Evolutionary conservation across 2,888 invertebrate species (phyloP), one percentile per base, ranked within the genome.

Genomic region (Drosophila yooni): DNA sequence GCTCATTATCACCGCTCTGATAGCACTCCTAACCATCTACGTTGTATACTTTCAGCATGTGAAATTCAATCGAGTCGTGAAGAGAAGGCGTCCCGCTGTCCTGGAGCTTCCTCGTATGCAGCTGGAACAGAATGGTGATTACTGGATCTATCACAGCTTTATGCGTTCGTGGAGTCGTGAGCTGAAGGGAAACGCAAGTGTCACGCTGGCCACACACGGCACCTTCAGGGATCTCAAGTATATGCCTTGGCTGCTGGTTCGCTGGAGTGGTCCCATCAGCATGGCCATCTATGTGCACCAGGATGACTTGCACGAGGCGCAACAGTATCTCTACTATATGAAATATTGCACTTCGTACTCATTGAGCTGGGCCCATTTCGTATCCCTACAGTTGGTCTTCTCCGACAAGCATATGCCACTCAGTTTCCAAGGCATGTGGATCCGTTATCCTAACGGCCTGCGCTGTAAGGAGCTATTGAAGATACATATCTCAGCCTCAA

Each of bases 101-200:
- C 43, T 71, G 0, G 11, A 54, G 0, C 34, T 33, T 2, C 34
- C 70, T 5, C 38, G 5, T 0, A 68, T 82, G 56, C 53, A 63
- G 34, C 29, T 82, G 15, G 67, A 74, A 36, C 82, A 82, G 50
- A 79, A 73, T 65, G 80, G 80, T 2, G 57, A 78, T 2, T 82
- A 71, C 31, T 82, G 82, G 80, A 70, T 82, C 33, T 63, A 50
- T n/a, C 60, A 78, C 40, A 48, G 74, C 25, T 82, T 71, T 27
- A 59, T 82, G 8, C 33, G 29, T 1, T 58, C 74, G 5, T 2
- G 13, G 3, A n/a, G 8, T 11, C 1, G 10, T 0, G 10, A 25
- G 0, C 1, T 63, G 6, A 34, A 11, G 1, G 59, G 60, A 1
- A 82, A 76, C 31, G 31, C 29, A 8, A 76, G 70, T 5, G n/a